Evolutionary conservation across 2,113 vertebrate genomes (phyloP).

Genomic region (Proterorhinus semilunaris): DNA sequence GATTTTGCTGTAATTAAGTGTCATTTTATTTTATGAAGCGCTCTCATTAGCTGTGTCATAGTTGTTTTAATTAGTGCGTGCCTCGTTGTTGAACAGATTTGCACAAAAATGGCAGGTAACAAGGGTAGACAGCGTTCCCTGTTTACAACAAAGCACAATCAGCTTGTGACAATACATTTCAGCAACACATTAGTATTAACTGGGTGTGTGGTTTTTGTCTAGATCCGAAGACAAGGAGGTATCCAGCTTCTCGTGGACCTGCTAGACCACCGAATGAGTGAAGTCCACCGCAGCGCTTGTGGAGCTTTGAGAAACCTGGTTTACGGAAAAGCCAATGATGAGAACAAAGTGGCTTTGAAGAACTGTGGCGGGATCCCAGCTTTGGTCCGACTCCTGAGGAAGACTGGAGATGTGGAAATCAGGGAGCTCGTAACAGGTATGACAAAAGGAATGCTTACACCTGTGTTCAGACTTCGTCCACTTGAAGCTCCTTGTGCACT

Average conservation of each 20-base stretch:
- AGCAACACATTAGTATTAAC: neutral
- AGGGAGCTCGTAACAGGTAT: conserved; percentile 98
- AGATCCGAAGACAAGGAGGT: conserved; percentile 97
- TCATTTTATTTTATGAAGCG: conserved; percentile 42
- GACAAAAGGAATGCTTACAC: neutral
- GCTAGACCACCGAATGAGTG: conserved; percentile 95
- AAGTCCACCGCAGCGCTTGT: conserved; percentile 98
- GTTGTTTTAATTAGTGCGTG: conserved; percentile 47
- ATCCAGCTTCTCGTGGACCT: conserved; percentile 96
- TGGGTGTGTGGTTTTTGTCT: conserved; percentile 13
- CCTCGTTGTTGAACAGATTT: conserved; percentile 45
- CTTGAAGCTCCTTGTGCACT: no score
- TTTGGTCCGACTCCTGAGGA: conserved; percentile 92
- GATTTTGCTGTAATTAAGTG: conserved; percentile 43
- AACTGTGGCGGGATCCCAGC: conserved; percentile 97
- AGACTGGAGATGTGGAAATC: conserved; percentile 94
- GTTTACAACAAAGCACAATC: neutral
- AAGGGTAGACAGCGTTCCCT: neutral
- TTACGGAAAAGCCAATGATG: conserved; percentile 96
- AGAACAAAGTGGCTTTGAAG: conserved; percentile 97
- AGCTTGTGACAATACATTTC: neutral
- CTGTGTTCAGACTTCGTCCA: neutral
- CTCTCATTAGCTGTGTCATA: conserved; percentile 43
- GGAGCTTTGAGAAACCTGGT: conserved; percentile 96
- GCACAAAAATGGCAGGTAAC: conserved; percentile 24